A percentile compares a stretch with the other conserved stretches of the same genome.
Evolutionary conservation across 2,113 vertebrate genomes (phyloP).

Genomic region (Ploceus nigricollis): DNA sequence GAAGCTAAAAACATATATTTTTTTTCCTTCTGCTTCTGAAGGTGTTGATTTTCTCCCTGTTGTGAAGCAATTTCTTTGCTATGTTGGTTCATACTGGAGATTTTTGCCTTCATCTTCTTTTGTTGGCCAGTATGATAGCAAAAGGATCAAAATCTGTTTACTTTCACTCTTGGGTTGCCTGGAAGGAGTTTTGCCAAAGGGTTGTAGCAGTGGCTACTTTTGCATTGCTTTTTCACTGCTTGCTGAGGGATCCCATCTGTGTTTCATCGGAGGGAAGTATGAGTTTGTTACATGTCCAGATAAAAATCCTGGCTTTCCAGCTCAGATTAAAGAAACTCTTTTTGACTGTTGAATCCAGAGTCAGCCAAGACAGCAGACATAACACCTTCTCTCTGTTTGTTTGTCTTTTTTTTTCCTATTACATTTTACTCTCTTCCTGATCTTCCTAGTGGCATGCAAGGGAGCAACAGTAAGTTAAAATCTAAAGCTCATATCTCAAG

Average conservation of each 20-base stretch:
- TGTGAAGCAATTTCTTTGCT: neutral
- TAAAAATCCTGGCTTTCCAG: neutral
- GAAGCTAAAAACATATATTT: slow-evolving; percentile 25
- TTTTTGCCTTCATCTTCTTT: neutral
- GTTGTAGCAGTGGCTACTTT: neutral
- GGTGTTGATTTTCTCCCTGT: neutral
- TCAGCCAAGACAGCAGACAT: neutral
- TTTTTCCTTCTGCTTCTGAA: neutral
- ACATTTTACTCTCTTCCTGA: neutral
- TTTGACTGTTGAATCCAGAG: neutral
- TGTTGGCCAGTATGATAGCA: neutral
- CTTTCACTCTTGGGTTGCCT: neutral
- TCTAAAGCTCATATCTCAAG: neutral
- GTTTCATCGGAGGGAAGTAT: neutral
- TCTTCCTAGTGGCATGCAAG: neutral
- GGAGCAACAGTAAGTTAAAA: neutral
- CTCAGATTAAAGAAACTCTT: neutral
- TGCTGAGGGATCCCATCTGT: neutral
- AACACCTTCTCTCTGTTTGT: neutral
- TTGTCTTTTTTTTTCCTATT: neutral
- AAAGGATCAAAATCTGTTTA: neutral
- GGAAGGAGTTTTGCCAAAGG: neutral
- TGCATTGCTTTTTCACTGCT: neutral
- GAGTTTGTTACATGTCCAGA: neutral
- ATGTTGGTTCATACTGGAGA: neutral